phyloP scores from a whole-genome alignment of 2,888 invertebrate genomes.

The Arctia plantaginis region DNA sequence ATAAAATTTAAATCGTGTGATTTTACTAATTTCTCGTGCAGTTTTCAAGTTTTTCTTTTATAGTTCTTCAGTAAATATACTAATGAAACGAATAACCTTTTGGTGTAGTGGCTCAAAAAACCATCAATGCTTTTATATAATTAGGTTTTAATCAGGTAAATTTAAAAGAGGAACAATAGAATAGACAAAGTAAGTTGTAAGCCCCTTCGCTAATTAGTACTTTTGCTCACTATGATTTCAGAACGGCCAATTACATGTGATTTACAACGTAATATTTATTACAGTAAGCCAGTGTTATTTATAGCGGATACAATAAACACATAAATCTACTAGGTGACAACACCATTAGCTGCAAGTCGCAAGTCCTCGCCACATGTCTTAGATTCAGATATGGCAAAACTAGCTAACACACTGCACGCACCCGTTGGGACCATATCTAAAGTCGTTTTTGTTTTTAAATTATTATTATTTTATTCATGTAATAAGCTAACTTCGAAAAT shows the following conservation, averaged over 20 bases:
- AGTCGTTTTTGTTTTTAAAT: not conserved
- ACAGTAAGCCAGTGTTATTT: conserved; percentile 63
- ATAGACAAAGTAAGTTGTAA: not conserved
- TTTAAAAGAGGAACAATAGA: too few relatives aligned
- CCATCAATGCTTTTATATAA: too few relatives aligned
- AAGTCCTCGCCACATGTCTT: conserved; percentile 18
- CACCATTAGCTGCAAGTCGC: conserved; percentile 55
- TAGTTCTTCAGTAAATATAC: not conserved
- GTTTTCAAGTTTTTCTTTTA: not conserved
- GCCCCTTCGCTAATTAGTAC: not conserved
- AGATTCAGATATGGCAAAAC: conserved; percentile 19
- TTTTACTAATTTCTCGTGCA: not conserved
- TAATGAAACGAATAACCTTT: not conserved
- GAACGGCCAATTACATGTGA: conserved; percentile 69
- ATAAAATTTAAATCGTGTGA: too few relatives aligned
- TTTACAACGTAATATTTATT: conserved; percentile 61
- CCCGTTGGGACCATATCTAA: not conserved
- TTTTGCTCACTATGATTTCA: conserved; percentile 43
- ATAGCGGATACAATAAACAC: conserved; percentile 62
- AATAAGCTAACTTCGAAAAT: too few relatives aligned
- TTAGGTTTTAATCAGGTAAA: too few relatives aligned
- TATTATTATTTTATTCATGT: not conserved
- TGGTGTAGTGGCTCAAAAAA: too few relatives aligned
- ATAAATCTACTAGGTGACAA: conserved; percentile 69
- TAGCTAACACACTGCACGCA: not conserved